Base-by-base conservation (phyloP, 2,113 vertebrate genomes). In the Varanus komodoensis region DNA sequence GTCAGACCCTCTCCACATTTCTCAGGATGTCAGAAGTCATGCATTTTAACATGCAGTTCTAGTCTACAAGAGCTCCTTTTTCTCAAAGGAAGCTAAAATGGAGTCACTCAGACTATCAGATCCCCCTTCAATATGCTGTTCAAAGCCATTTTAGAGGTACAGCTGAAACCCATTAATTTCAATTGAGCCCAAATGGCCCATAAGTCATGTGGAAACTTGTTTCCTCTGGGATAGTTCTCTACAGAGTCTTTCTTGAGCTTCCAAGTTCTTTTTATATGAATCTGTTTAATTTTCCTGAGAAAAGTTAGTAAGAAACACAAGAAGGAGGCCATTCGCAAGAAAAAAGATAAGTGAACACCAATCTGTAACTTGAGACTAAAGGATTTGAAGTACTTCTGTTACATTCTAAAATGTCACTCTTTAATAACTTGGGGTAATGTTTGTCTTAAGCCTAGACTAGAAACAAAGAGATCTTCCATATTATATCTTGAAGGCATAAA, bases 131-230 rank as follows among this genome's bases (percentile, higher is more conserved):
- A 94, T 92, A 95, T 94, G 92, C 95, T 71, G 14, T 88, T 96
- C 95, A 96, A 96, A 96, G 94, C 92, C 93, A 95, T 93, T 94
- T 94, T 92, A 75, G 94, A 96, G 93, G 92, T 96, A 93, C 96
- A 96, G 95, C 94, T 96, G 96, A 96, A 96, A 96, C 91, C 94
- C 93, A 96, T 96, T 96, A 96, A 94, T 95, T 94, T 95, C 95
- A 96, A 96, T 96, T 96, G 95, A 95, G 95, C 95, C 95, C 96
- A 96, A 96, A 96, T 96, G 95, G 93, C 95, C 94, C 92, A 95
- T 95, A 96, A 96, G 95, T 96, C 94, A 96, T 95, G 93, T 84
- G 92, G 95, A 95, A 96, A 95, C 95, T 96, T 96, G 34, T 85
- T 91, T 84, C 94, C 94, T 96, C 94, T 94, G 93, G 95, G 79